phyloP scores from a whole-genome alignment of 2,113 vertebrate species.

The Pomatostomus ruficeps region DNA sequence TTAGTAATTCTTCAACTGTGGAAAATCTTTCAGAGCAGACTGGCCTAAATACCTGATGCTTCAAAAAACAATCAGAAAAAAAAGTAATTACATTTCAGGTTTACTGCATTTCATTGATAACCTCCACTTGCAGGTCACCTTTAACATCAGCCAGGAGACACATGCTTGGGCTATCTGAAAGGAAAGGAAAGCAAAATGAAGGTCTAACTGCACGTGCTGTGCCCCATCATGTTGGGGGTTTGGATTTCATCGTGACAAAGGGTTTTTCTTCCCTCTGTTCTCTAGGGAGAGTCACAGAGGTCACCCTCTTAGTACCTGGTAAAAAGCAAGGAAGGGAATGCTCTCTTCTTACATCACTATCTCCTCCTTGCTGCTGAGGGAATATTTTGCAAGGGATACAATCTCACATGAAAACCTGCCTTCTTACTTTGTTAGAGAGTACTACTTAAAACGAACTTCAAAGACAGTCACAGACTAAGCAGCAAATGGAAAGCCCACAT shows the following conservation, averaged over 20 bases:
- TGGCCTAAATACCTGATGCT: neutral
- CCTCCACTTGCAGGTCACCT: slow-evolving; percentile 33
- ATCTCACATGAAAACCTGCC: slow-evolving; percentile 24
- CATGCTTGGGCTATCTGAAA: slow-evolving; percentile 14
- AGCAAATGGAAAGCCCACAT: slow-evolving; percentile 28
- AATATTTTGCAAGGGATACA: slow-evolving; percentile 44
- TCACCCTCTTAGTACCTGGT: neutral
- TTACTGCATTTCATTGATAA: slow-evolving; percentile 35
- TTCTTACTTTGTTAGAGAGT: slow-evolving; percentile 17
- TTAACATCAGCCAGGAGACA: slow-evolving; percentile 3
- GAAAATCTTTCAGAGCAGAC: neutral
- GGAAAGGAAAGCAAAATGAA: slow-evolving; percentile 18
- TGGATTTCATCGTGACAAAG: slow-evolving; percentile 44
- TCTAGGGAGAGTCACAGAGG: slow-evolving; percentile 17
- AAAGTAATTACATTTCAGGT: neutral
- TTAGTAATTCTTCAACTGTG: neutral
- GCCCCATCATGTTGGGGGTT: slow-evolving; percentile 1
- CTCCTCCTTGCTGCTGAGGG: neutral
- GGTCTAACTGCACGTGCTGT: neutral
- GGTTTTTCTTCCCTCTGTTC: slow-evolving; percentile 41
- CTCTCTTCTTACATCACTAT: slow-evolving; percentile 28
- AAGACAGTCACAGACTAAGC: slow-evolving; percentile 18
- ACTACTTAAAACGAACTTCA: slow-evolving; percentile 47
- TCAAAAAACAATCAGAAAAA: neutral
- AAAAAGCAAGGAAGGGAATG: slow-evolving; percentile 39